phyloP scores from a whole-genome alignment of 2,888 invertebrate genomes.

The Eremobia ochroleuca region DNA sequence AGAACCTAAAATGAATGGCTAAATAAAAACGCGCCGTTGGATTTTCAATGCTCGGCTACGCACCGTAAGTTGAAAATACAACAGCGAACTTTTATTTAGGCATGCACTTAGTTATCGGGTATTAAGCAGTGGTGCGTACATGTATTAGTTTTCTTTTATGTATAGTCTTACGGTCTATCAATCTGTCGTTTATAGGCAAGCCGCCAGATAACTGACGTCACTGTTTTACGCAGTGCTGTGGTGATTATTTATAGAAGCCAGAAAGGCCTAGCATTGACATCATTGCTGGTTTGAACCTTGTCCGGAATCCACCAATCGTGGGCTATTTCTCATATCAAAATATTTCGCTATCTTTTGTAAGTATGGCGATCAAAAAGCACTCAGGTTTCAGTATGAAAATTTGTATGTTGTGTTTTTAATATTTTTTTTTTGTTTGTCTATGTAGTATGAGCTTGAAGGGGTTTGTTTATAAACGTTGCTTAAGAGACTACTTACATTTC shows the following conservation, averaged over 20 bases:
- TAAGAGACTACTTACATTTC: too few species aligned
- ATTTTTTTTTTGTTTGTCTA: too few species aligned
- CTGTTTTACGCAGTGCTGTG: not conserved
- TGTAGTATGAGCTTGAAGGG: too few species aligned
- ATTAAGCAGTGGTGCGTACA: not conserved
- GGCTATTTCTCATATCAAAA: not conserved
- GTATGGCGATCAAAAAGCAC: not conserved
- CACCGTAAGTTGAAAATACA: not conserved
- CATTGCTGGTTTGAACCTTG: too few species aligned
- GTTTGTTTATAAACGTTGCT: too few species aligned
- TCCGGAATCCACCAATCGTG: not conserved
- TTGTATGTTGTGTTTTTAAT: too few species aligned
- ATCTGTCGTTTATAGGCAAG: conserved; percentile 21
- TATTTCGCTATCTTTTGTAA: not conserved
- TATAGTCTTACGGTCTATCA: conserved; percentile 34
- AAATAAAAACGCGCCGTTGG: not conserved
- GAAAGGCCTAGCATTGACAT: not conserved
- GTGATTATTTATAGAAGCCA: not conserved
- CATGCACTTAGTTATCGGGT: not conserved
- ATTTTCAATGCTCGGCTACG: not conserved
- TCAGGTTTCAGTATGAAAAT: too few species aligned
- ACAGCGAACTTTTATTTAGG: not conserved
- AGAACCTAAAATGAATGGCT: not conserved
- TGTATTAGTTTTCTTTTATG: conserved; percentile 28
- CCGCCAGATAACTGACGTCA: not conserved